phyloP scores from a whole-genome alignment of 2,113 vertebrate species.

The Myodes glareolus region DNA sequence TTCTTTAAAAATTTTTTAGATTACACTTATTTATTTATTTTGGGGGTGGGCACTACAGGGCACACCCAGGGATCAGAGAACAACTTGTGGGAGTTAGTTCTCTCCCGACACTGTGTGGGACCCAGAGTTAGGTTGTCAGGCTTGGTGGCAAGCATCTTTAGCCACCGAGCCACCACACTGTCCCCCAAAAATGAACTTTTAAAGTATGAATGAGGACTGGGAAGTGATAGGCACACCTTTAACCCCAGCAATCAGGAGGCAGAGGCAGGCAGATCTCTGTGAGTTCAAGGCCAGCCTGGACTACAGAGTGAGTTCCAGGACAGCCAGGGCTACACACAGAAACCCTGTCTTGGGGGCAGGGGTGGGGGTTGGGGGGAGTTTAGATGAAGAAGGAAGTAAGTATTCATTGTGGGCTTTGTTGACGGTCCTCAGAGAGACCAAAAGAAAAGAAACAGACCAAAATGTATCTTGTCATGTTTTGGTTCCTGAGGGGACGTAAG shows the following conservation, averaged over 20 bases:
- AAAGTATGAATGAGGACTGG: neutral
- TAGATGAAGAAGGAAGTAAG: neutral
- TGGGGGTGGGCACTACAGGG: neutral
- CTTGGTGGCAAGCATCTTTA: neutral
- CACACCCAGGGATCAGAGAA: too few species aligned
- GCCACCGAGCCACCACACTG: neutral
- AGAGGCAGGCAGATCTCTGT: neutral
- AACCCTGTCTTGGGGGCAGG: neutral
- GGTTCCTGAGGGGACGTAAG: neutral
- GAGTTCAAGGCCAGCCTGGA: neutral
- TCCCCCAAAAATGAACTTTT: neutral
- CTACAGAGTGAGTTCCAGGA: neutral
- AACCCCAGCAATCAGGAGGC: neutral
- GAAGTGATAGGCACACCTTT: neutral
- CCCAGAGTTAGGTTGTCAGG: neutral
- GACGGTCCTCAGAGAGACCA: slow-evolving; percentile 7
- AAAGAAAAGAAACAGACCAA: neutral
- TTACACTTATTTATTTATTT: neutral
- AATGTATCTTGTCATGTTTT: neutral
- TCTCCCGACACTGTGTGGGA: neutral
- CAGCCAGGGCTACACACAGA: neutral
- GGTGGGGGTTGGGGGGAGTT: neutral
- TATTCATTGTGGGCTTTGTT: neutral
- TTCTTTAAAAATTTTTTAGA: neutral
- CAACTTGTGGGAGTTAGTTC: neutral